Percentiles rank a stretch among this genome's conserved stretches.
phyloP scores from a whole-genome alignment of 2,888 invertebrate genomes.

The Flexamia atlantica region DNA sequence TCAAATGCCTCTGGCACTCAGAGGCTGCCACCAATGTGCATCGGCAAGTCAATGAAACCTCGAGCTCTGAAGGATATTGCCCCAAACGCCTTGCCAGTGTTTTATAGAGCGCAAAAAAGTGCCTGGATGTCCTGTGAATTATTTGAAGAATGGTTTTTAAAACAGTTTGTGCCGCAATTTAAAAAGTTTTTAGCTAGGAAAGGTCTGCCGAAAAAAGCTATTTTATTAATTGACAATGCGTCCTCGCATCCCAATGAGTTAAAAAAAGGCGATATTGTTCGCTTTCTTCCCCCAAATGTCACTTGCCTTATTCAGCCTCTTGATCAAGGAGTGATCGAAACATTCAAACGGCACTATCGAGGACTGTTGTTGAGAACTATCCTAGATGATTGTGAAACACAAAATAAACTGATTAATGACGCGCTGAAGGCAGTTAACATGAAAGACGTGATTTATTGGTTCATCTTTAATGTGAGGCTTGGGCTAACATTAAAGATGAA shows the following conservation, averaged over 20 bases:
- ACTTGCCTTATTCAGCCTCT: constrained; percentile 45
- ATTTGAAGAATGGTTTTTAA: constrained; percentile 6
- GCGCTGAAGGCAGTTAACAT: constrained; percentile 33
- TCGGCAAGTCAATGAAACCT: constrained; percentile 30
- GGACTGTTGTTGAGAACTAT: constrained; percentile 34
- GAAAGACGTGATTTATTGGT: constrained; percentile 27
- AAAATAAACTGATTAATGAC: constrained; percentile 38
- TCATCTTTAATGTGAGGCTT: not conserved
- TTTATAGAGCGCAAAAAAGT: constrained; percentile 46
- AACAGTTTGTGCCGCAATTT: constrained; percentile 25
- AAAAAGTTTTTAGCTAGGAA: constrained; percentile 25
- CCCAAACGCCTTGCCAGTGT: constrained; percentile 18
- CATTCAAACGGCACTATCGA: constrained; percentile 45
- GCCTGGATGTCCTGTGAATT: constrained; percentile 24
- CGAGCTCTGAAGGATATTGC: constrained; percentile 42
- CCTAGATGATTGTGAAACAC: constrained; percentile 19
- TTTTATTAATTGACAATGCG: constrained; percentile 30
- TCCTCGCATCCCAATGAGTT: constrained; percentile 19
- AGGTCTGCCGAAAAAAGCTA: constrained; percentile 35
- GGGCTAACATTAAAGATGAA: constrained; percentile 41
- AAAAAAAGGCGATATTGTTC: constrained; percentile 34
- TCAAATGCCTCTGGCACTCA: constrained; percentile 47
- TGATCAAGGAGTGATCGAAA: constrained; percentile 49
- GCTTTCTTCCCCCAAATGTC: constrained; percentile 43
- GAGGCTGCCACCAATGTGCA: constrained; percentile 47